Percentiles rank a stretch among this genome's conserved stretches.
Conservation (phyloP, 2,113 vertebrate genomes). For the Thinocorus orbignyianus region DNA sequence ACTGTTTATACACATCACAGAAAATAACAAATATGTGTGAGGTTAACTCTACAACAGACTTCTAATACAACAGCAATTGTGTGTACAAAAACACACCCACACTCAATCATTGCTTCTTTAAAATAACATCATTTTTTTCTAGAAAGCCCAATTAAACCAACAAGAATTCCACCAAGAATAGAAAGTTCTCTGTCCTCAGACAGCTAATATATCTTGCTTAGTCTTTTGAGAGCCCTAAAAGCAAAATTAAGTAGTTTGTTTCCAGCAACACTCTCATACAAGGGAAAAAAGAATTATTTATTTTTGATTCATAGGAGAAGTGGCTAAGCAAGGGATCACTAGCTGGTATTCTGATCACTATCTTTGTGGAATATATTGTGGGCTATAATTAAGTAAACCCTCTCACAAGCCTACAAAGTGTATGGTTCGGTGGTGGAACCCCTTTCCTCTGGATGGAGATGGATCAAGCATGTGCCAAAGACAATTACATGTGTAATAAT, state of each 20-base stretch:
- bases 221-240: conserved; percentile 46
- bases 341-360: conserved; percentile 2
- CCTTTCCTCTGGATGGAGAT: not conserved
- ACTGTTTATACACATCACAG: not conserved
- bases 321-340: not conserved
- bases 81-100: conserved; percentile 7
- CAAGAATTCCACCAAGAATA: conserved; percentile 45
- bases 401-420: not conserved
- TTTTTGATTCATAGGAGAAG: conserved; percentile 34
- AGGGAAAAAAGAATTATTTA: conserved; percentile 7
- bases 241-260: conserved; percentile 56
- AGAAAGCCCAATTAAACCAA: conserved; percentile 53
- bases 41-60: not conserved
- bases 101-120: not conserved
- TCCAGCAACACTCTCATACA: conserved; percentile 12
- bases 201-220: conserved; percentile 16
- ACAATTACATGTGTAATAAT: not conserved
- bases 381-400: not conserved
- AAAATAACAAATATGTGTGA: not conserved
- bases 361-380: not conserved
- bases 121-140: conserved; percentile 44
- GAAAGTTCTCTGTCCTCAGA: conserved; percentile 35
- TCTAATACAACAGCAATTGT: not conserved
- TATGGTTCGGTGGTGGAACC: not conserved
- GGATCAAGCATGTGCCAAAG: not conserved